A percentile compares a stretch with the other conserved stretches of the same genome.
Evolutionary conservation across 2,797 vertebrate genomes (phyloP).

Genomic region (Oreortyx pictus): DNA sequence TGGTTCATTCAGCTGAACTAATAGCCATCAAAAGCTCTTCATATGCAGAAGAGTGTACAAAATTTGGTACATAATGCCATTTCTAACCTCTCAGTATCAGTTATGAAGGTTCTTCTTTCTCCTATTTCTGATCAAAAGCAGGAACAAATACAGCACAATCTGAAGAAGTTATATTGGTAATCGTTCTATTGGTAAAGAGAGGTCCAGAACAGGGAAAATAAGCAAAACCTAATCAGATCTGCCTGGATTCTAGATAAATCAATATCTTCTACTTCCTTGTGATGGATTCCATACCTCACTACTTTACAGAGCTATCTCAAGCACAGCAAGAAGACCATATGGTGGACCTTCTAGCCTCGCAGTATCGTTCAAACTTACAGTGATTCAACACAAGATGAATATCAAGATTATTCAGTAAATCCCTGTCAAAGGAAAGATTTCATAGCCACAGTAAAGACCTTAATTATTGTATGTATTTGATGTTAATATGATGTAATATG

Average conservation of each 20-base stretch:
- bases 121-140: not conserved
- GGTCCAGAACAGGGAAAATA: not conserved
- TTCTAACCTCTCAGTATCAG: not conserved
- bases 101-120: not conserved
- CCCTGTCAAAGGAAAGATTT: not conserved
- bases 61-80: not conserved
- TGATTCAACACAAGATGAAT: not conserved
- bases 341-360: not conserved
- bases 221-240: not conserved
- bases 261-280: not conserved
- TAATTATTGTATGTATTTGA: not conserved
- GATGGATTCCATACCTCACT: not conserved
- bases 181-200: not conserved
- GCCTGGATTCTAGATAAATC: not conserved
- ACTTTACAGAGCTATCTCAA: not conserved
- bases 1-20: not conserved
- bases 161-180: not conserved
- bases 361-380: not conserved
- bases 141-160: not conserved
- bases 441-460: not conserved
- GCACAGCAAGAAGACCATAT: not conserved
- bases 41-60: not conserved
- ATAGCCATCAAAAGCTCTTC: not conserved
- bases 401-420: accelerated
- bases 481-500: not conserved